Evolutionary conservation across 2,797 vertebrate genomes (phyloP).

Genomic region (Oreochromis grahami): DNA sequence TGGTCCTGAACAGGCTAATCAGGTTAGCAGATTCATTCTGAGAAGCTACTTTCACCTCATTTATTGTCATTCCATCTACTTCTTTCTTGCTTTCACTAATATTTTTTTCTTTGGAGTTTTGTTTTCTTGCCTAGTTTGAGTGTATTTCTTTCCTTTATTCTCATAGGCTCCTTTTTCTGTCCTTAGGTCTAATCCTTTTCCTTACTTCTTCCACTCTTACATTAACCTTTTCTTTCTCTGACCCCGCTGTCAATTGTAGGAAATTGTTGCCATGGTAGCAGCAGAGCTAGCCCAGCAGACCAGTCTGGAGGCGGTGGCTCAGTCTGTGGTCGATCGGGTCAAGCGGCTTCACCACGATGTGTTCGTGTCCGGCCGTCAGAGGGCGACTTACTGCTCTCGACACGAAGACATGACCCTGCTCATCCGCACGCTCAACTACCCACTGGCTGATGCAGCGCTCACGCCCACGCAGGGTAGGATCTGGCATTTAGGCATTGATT

Average conservation of each 20-base stretch:
- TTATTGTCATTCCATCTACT: background rate
- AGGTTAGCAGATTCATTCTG: conserved; percentile 72
- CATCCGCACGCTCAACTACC: conserved; percentile 90
- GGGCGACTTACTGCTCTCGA: conserved; percentile 82
- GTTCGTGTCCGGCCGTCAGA: conserved; percentile 88
- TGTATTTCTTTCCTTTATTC: background rate
- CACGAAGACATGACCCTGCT: conserved; percentile 98
- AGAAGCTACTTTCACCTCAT: background rate
- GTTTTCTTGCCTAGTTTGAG: background rate
- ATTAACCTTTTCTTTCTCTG: background rate
- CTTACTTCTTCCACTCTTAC: background rate
- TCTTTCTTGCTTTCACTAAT: background rate
- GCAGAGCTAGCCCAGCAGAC: conserved; percentile 93
- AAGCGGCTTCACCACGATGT: conserved; percentile 91
- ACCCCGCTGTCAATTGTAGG: conserved; percentile 65
- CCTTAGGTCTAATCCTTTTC: background rate
- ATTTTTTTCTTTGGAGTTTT: background rate
- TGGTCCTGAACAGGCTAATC: conserved; percentile 94
- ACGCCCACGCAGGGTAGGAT: conserved; percentile 76
- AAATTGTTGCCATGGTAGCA: conserved; percentile 96
- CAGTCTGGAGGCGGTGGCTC: conserved; percentile 86
- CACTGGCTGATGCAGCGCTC: conserved; percentile 72
- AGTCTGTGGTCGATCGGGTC: conserved; percentile 94
- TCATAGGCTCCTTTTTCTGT: background rate
- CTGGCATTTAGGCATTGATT: background rate